These are phyloP conservation scores for Stictonetta naevosa DNA, from an alignment of 2,113 vertebrate species.

Conservation along the genomic window DNA sequence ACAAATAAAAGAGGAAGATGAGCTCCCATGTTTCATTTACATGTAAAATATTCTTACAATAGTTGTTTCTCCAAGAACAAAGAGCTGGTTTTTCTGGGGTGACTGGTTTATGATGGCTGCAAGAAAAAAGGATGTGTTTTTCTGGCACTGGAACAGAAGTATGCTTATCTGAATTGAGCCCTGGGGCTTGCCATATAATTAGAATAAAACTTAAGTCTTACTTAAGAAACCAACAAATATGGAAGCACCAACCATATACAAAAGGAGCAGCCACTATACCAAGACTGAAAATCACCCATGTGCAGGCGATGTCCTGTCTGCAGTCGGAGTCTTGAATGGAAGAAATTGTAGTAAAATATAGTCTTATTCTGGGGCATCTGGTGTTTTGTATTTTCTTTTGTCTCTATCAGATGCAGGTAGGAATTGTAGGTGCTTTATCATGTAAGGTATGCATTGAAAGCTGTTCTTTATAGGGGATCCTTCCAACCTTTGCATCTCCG, in stretches of 20 bases:
- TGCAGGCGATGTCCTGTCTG: background rate
- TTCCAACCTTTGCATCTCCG: background rate
- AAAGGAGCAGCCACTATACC: background rate
- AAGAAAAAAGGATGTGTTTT: slow-evolving; percentile 33
- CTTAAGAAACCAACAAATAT: slow-evolving; percentile 68
- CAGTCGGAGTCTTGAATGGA: background rate
- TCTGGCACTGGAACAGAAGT: slow-evolving; percentile 60
- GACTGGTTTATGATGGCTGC: slow-evolving; percentile 71
- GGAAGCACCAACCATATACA: slow-evolving; percentile 7
- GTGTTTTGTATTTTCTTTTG: background rate
- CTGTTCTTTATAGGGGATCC: background rate
- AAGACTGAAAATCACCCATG: background rate
- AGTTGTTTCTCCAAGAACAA: slow-evolving; percentile 68
- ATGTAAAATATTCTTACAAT: slow-evolving; percentile 72
- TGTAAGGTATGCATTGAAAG: background rate
- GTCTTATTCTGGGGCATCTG: background rate
- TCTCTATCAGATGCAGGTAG: background rate
- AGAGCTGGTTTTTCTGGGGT: slow-evolving; percentile 73
- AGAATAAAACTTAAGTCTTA: slow-evolving; percentile 67
- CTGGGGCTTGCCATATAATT: slow-evolving; percentile 60
- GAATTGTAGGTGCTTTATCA: background rate
- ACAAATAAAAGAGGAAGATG: slow-evolving; percentile 68
- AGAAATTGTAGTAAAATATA: background rate
- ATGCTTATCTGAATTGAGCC: slow-evolving; percentile 71
- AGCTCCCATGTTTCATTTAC: slow-evolving; percentile 69